A percentile compares a stretch with the other conserved stretches of the same genome.
Evolutionary conservation across 2,113 vertebrate species (phyloP).

Genomic region (Notothenia coriiceps): DNA sequence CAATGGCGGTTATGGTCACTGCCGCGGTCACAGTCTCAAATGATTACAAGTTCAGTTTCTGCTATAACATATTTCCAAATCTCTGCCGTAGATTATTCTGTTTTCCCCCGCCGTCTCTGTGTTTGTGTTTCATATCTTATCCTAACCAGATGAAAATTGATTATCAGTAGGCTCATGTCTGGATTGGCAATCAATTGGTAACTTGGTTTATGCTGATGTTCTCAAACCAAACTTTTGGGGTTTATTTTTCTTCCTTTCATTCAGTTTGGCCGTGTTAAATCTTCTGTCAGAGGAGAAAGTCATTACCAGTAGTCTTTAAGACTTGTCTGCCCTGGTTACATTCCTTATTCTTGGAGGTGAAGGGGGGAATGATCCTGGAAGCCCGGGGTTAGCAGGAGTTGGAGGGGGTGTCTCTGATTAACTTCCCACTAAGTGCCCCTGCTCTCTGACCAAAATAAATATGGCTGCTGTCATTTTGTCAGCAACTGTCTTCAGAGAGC

Average conservation of each 20-base stretch:
- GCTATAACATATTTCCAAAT: slow-evolving; percentile 31
- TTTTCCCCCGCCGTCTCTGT: background rate
- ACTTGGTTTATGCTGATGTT: slow-evolving; percentile 56
- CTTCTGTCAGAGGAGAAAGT: slow-evolving; percentile 69
- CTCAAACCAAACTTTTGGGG: slow-evolving; percentile 42
- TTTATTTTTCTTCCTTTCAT: slow-evolving; percentile 65
- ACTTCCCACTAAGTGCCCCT: slow-evolving; percentile 82
- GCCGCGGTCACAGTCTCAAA: slow-evolving; percentile 61
- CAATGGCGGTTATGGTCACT: slow-evolving; percentile 62
- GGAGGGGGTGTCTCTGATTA: slow-evolving; percentile 71
- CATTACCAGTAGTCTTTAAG: slow-evolving; percentile 70
- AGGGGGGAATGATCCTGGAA: slow-evolving; percentile 12
- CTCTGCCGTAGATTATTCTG: slow-evolving; percentile 37
- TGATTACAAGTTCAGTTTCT: slow-evolving; percentile 63
- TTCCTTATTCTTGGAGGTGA: slow-evolving; percentile 57
- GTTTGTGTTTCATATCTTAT: slow-evolving; percentile 48
- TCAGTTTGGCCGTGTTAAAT: slow-evolving; percentile 68
- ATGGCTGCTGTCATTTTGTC: slow-evolving; percentile 85
- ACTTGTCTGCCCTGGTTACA: slow-evolving; percentile 62
- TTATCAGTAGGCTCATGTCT: slow-evolving; percentile 49
- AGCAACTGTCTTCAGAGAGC: slow-evolving; percentile 84
- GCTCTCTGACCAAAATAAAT: slow-evolving; percentile 85
- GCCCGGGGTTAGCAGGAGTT: background rate
- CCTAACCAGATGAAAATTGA: slow-evolving; percentile 52
- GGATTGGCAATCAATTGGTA: slow-evolving; percentile 55